Base-by-base conservation (phyloP, 1,140 invertebrate genomes). In the Carposina sasakii region DNA sequence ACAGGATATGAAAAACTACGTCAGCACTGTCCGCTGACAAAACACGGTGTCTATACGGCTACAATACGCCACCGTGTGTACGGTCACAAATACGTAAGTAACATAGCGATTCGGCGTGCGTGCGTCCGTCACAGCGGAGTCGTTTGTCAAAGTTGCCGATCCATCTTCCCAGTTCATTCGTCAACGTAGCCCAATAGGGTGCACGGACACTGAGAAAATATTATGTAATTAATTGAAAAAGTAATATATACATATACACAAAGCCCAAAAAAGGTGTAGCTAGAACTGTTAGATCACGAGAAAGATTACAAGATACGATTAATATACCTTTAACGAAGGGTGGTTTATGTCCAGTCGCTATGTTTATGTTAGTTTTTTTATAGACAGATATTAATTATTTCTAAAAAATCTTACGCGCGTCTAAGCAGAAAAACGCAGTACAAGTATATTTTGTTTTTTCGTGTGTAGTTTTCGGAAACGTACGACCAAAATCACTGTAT, bases 81-180 rank as follows among this genome's bases (percentile, higher is more conserved):
- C n/a, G n/a, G n/a, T n/a, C n/a, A n/a, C n/a, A n/a, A n/a, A n/a
- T n/a, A n/a, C n/a, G n/a, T n/a, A n/a, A n/a, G 22, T 26, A 42
- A 45, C 30, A 10, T 19, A 34, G 15, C 43, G 34, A 45, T 45
- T 45, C 44, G n/a, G 6, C 1, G 44, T 36, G 44, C 43, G 43
- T 45, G 30, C 44, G 44, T 46, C 31, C 44, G 44, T 36, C 44
- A 24, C 21, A 4, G 28, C 2, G 17, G 12, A 46, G 20, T 46
- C 44, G 44, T 46, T 46, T 46, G 44, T 46, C 44, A 46, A 36
- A 37, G 44, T 30, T 45, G 43, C 31, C 44, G 44, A 46, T 37
- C 31, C 33, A 31, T 46, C 44, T 46, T 36, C 37, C 21, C 19
- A 46, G 31, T 26, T 46, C 44, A 46, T 46, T 46, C 44, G 44